phyloP scores from a whole-genome alignment of 1,140 invertebrate species.

The Euura lappo region DNA sequence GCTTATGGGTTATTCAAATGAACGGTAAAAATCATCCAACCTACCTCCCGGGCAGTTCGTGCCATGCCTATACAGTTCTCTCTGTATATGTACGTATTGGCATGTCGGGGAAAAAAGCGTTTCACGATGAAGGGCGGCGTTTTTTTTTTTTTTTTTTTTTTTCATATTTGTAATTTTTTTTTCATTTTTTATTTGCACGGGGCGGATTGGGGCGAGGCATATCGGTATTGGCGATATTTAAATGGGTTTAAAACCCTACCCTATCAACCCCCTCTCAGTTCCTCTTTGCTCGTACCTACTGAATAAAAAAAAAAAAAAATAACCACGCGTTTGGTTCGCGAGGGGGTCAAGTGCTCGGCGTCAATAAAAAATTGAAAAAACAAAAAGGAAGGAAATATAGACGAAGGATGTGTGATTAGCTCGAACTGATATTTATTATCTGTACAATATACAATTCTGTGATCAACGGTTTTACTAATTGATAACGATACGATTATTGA shows the following conservation, averaged over 20 bases:
- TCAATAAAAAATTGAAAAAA: slow-evolving; percentile 31
- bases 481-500: too few relatives aligned
- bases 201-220: neutral
- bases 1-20: slow-evolving; percentile 54
- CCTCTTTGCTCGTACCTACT: slow-evolving; percentile 5
- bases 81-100: too few relatives aligned
- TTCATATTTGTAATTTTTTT: neutral
- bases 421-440: too few relatives aligned
- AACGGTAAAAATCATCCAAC: slow-evolving; percentile 49
- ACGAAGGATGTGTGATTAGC: slow-evolving; percentile 29
- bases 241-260: slow-evolving; percentile 49
- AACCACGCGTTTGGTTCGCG: neutral
- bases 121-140: neutral
- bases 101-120: too few relatives aligned
- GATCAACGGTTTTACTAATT: too few relatives aligned
- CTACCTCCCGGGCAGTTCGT: too few relatives aligned
- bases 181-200: neutral
- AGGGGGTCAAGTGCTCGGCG: slow-evolving; percentile 41
- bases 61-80: too few relatives aligned
- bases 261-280: slow-evolving; percentile 20
- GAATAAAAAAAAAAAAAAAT: too few relatives aligned
- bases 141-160: slow-evolving; percentile 13
- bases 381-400: slow-evolving; percentile 32
- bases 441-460: too few relatives aligned
- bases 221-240: slow-evolving; percentile 48